Conservation (phyloP, 2,888 invertebrate genomes). For the Chrysolina oricalcia region DNA sequence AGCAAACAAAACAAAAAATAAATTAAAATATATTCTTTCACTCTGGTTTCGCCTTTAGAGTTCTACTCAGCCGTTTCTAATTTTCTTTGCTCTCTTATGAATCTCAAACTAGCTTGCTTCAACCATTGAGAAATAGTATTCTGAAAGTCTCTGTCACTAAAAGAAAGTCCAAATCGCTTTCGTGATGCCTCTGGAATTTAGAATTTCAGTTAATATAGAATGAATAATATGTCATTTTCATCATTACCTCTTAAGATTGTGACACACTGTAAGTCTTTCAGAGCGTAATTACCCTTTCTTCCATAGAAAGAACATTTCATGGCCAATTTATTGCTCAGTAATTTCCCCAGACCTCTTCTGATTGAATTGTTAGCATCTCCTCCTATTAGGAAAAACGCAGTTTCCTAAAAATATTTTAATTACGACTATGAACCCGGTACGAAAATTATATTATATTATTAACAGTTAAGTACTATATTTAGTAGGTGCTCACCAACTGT, state of each 20-base stretch:
- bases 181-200: conserved; percentile 31
- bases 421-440: conserved; percentile 14
- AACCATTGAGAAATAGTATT: conserved; percentile 30
- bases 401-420: conserved; percentile 28
- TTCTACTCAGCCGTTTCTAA: conserved; percentile 28
- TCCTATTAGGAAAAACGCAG: conserved; percentile 22
- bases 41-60: conserved; percentile 6
- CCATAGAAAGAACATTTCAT: conserved; percentile 33
- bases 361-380: conserved; percentile 32
- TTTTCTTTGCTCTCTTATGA: conserved; percentile 24
- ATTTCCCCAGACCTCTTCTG: conserved; percentile 30
- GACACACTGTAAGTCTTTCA: conserved; percentile 28
- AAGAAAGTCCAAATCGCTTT: conserved; percentile 33
- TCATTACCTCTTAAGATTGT: conserved; percentile 28
- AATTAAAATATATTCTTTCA: conserved; percentile 5
- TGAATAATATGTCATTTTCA: conserved; percentile 15
- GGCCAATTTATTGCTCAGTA: conserved; percentile 32
- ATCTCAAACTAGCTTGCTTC: conserved; percentile 29
- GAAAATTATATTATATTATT: background rate
- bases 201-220: conserved; percentile 26
- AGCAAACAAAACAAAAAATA: conserved; percentile 1
- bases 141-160: conserved; percentile 32
- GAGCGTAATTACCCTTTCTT: conserved; percentile 29
- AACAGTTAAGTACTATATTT: conserved; percentile 23
- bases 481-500: conserved; percentile 26